Evolutionary conservation across 1,140 invertebrate genomes (phyloP), one percentile per base, ranked within the genome.

Genomic region (Drosophila eugracilis): DNA sequence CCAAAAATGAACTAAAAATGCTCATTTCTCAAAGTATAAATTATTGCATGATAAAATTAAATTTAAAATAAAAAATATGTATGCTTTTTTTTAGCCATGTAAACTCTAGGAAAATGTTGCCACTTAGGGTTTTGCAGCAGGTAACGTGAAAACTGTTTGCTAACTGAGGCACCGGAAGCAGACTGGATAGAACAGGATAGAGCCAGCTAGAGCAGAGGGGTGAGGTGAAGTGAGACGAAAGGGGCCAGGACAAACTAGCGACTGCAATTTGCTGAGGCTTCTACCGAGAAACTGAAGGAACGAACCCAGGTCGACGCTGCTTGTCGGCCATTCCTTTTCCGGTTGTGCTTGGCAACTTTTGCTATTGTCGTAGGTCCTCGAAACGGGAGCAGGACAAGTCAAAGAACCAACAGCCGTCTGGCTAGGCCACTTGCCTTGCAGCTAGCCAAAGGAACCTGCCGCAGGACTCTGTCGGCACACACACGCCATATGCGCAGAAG

Each of bases 281-380:
- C 37, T 47, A 17, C 39, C n/a, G n/a, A 17, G 49, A 15, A 74
- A 37, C 10, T 48, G 34, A 45, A 49, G 10, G 34, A 50, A 48
- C 52, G 19, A 21, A 44, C 42, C 30, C 47, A 53, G 71, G 58
- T 73, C 50, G 69, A 30, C 54, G 54, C 52, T 62, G 72, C 73
- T 62, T 62, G 66, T 67, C 73, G 60, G 78, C 74, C 73, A 76
- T 81, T 76, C 60, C 66, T 66, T 73, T 72, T 78, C 59, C 75
- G 67, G 57, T 78, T 55, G 67, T 72, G 75, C 66, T 52, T 44
- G 75, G 59, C 22, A 84, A 84, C 71, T 78, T 79, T 84, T 26
- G 53, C 80, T 85, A 85, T 85, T 85, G 81, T 85, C 80, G 72
- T 85, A 85, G 81, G 81, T 85, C 80, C 81, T 85, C 62, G 59